phyloP scores from a whole-genome alignment of 2,797 vertebrate genomes.

The Sebastes steindachneri region DNA sequence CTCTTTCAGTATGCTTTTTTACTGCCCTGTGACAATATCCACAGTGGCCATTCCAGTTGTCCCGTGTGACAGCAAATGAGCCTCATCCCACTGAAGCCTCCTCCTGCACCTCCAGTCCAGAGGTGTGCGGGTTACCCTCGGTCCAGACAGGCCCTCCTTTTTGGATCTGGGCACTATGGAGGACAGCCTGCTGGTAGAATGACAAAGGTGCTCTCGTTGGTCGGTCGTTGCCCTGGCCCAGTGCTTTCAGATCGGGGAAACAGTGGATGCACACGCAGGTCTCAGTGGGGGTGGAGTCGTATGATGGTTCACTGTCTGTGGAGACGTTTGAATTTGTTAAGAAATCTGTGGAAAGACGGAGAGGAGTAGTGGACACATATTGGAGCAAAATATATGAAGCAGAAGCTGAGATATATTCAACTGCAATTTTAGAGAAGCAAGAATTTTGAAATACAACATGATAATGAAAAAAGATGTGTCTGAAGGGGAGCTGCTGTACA shows the following conservation, averaged over 20 bases:
- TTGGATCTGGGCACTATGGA: constrained; percentile 3
- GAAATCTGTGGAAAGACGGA: constrained; percentile 45
- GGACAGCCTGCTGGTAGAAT: constrained; percentile 50
- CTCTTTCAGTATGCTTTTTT: not conserved
- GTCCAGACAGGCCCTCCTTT: not conserved
- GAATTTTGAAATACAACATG: not conserved
- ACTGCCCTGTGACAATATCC: not conserved
- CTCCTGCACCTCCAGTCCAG: not conserved
- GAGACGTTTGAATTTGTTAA: not conserved
- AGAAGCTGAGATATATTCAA: not conserved
- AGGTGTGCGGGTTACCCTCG: not conserved
- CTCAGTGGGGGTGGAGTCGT: constrained; percentile 71
- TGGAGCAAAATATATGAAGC: not conserved
- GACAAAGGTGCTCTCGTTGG: not conserved
- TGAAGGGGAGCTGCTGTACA: not conserved
- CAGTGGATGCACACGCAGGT: constrained; percentile 80
- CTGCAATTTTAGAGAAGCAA: not conserved
- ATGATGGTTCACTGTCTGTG: not conserved
- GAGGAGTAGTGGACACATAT: not conserved
- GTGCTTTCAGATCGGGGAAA: constrained; percentile 68
- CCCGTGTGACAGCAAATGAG: not conserved
- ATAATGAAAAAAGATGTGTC: not conserved
- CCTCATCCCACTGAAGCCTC: constrained; percentile 28
- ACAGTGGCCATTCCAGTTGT: not conserved
- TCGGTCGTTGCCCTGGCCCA: constrained; percentile 5